Conservation (phyloP, 2,888 invertebrate genomes). For the Drosophila neoperkinsi region DNA sequence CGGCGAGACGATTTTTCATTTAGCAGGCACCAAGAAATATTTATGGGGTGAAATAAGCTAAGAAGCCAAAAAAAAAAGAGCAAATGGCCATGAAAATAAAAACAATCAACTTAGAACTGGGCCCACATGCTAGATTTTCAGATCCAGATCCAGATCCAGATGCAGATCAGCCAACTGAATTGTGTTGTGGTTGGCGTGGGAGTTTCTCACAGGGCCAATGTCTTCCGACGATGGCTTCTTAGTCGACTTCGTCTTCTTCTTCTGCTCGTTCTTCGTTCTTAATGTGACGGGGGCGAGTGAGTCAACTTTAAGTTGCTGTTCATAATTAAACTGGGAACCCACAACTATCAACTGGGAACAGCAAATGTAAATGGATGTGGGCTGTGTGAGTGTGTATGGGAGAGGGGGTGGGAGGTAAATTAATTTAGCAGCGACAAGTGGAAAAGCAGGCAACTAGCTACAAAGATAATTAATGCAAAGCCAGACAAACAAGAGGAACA, state of each 20-base stretch:
- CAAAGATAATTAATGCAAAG: slow-evolving; percentile 60
- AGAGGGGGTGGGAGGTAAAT: slow-evolving; percentile 39
- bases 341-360: slow-evolving; percentile 28
- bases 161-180: slow-evolving; percentile 40
- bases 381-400: neutral
- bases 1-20: slow-evolving; percentile 48
- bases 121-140: slow-evolving; percentile 16
- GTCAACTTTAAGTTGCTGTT: slow-evolving; percentile 37
- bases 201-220: slow-evolving; percentile 74
- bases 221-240: slow-evolving; percentile 32
- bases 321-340: slow-evolving; percentile 67
- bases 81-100: slow-evolving; percentile 49
- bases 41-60: neutral
- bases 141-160: slow-evolving; percentile 28
- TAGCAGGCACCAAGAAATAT: neutral
- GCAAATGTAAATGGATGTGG: slow-evolving; percentile 20
- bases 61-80: neutral
- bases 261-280: slow-evolving; percentile 5
- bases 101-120: slow-evolving; percentile 32
- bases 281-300: slow-evolving; percentile 40
- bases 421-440: slow-evolving; percentile 67
- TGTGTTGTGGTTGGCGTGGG: slow-evolving; percentile 59
- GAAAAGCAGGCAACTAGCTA: slow-evolving; percentile 41
- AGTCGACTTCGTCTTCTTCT: neutral
- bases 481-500: slow-evolving; percentile 17